These are phyloP conservation scores for Gastracanthus pulcherrimus DNA, from an alignment of 2,888 invertebrate genomes.

Conservation along the genomic window DNA sequence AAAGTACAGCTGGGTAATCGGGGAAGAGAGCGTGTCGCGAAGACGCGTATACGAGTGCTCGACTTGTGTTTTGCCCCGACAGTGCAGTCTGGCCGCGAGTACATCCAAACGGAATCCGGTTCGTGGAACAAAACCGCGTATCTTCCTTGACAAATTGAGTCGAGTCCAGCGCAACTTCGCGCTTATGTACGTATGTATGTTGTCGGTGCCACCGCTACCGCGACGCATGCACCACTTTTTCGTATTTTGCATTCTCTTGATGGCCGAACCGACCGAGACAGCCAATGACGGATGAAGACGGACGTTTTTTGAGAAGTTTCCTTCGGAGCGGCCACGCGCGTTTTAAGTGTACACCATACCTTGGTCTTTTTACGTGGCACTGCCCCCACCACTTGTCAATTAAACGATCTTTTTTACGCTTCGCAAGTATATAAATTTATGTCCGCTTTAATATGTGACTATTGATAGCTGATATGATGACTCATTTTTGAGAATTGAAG, in stretches of 20 bases:
- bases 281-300: neutral
- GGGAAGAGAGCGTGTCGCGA: too few species aligned
- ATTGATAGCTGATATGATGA: too few species aligned
- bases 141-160: slow-evolving; percentile 74
- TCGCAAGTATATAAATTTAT: too few species aligned
- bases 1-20: neutral
- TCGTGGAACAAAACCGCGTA: slow-evolving; percentile 71
- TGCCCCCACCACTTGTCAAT: too few species aligned
- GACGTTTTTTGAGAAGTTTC: neutral
- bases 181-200: neutral
- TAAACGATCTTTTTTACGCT: too few species aligned
- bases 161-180: slow-evolving; percentile 46
- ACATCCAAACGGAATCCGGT: slow-evolving; percentile 74
- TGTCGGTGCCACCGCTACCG: too few species aligned
- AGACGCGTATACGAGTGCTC: slow-evolving; percentile 54
- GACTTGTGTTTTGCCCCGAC: slow-evolving; percentile 65
- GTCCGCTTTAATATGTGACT: too few species aligned
- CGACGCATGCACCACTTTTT: neutral
- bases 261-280: neutral
- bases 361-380: too few species aligned
- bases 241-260: slow-evolving; percentile 2
- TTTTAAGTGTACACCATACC: too few species aligned
- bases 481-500: too few species aligned
- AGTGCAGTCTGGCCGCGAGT: slow-evolving; percentile 61
- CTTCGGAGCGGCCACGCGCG: too few species aligned